Evolutionary conservation across 2,888 invertebrate species (phyloP), one percentile per base, ranked within the genome.

Genomic region (Hemaris fuciformis): DNA sequence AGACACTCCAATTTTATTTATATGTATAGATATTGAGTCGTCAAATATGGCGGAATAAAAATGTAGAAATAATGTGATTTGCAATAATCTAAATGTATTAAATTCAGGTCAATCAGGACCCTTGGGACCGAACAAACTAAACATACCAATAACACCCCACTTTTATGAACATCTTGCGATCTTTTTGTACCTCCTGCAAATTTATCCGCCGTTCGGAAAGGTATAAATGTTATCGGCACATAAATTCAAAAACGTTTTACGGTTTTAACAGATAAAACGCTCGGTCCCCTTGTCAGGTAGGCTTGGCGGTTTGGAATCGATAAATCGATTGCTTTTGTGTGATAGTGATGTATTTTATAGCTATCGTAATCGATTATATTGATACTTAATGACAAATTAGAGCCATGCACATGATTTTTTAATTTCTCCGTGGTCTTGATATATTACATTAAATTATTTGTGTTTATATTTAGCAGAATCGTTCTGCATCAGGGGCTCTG

Each of bases 211-310:
- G 72, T 70, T 67, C 66, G 57, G 69, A 71, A 70, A 69, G 62
- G 67, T 73, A 73, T 71, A 72, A 73, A 70, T 64, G 67, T 71
- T 74, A 74, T 72, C 70, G 64, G 64, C 59, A 66, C 67, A 74
- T 71, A 71, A 73, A 74, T 69, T 63, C 63, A 67, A 56, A 57
- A 59, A 63, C 71, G 65, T 68, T 71, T 69, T 45, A 62, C 62
- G 68, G 67, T 61, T 65, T 62, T 60, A 58, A 31, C 4, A 67
- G 67, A 71, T 71, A 70, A 68, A 69, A 65, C 56, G 57, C 25
- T 18, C 58, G 20, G 15, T 25, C 58, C 10, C 43, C 25, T 20
- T 41, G 58, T 18, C 43, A 59, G 58, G 58, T 43, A 43, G 43
- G 58, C 18, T 3, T 41, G 23, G 20, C 58, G 43, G 42, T 31